phyloP scores from a whole-genome alignment of 2,113 vertebrate species.

The Lanius collurio region DNA sequence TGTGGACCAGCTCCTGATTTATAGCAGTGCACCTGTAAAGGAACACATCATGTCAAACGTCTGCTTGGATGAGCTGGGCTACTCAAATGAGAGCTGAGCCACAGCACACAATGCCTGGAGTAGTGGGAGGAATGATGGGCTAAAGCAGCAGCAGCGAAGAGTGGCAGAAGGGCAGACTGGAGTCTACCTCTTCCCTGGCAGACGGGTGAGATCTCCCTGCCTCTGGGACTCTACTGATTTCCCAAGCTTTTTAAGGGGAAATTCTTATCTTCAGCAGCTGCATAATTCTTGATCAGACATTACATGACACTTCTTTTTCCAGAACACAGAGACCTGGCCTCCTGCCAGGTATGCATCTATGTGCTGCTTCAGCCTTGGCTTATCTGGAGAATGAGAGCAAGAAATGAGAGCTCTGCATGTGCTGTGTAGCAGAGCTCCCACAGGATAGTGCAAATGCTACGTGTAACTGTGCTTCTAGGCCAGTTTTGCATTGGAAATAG shows the following conservation, averaged over 20 bases:
- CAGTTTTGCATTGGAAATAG: not conserved
- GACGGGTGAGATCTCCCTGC: not conserved
- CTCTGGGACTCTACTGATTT: not conserved
- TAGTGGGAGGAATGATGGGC: accelerated
- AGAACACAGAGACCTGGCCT: not conserved
- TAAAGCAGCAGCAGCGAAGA: not conserved
- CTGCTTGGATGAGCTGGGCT: not conserved
- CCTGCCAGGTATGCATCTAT: not conserved
- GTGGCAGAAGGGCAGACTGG: not conserved
- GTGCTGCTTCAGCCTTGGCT: not conserved
- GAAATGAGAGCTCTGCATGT: not conserved
- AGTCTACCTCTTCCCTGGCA: not conserved
- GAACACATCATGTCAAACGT: not conserved
- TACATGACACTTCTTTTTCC: not conserved
- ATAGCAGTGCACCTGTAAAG: not conserved
- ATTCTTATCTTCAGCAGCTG: not conserved
- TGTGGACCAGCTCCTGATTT: not conserved
- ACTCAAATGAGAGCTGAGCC: not conserved
- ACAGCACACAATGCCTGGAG: accelerated
- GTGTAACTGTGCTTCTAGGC: not conserved
- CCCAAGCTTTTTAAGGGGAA: not conserved
- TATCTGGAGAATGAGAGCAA: not conserved
- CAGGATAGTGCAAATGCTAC: not conserved
- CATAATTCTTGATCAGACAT: not conserved
- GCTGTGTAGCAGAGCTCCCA: not conserved